Base-by-base conservation (phyloP, 2,113 vertebrate species). In the Leucopsar rothschildi region DNA sequence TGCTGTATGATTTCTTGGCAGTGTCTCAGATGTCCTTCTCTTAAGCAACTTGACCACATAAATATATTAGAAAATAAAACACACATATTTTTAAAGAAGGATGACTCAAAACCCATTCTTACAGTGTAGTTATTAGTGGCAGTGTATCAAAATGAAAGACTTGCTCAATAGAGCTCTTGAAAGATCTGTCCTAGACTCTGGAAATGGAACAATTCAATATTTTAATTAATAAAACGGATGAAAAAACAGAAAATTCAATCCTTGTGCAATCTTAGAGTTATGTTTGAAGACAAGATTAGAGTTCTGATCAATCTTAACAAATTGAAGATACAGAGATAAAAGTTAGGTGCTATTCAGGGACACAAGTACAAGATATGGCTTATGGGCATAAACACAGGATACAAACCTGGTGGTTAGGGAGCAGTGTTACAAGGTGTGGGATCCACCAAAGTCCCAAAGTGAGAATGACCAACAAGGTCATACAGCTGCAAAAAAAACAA, bases 361-460 rank as follows among this genome's bases (percentile, higher is more conserved):
- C 19, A 52, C 16, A 77, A 25, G 53, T 35, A 60, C 23, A 73
- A 78, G 16, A 52, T 8, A 69, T 2, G 56, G 11, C 2, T 60
- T 39, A n/a, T 17, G 33, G 29, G 11, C 22, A 71, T 22, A 75
- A 90, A 75, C 1, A 2, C 3, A 53, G 27, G 42, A 65, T 35
- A 33, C 9, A 57, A 52, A 70, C 31, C 8, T 57, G n/a, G 14
- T 84, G 40, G 21, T 65, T 57, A 82, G 21, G 45, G 11, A 65
- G 17, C 17, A 47, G 12, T 0, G 0, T 49, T 69, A 44, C 10
- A 70, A 69, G 9, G 12, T 61, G 7, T 33, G 19, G 20, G 33
- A 76, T 16, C 39, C 33, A n/a, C 57, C 14, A 2, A 29, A 20
- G 9, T 40, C 50, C 37, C 2, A 3, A 64, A 23, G 7, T 5